Evolutionary conservation across 2,888 invertebrate species (phyloP), one percentile per base, ranked within the genome.

Genomic region (Pogonocherus hispidulus): DNA sequence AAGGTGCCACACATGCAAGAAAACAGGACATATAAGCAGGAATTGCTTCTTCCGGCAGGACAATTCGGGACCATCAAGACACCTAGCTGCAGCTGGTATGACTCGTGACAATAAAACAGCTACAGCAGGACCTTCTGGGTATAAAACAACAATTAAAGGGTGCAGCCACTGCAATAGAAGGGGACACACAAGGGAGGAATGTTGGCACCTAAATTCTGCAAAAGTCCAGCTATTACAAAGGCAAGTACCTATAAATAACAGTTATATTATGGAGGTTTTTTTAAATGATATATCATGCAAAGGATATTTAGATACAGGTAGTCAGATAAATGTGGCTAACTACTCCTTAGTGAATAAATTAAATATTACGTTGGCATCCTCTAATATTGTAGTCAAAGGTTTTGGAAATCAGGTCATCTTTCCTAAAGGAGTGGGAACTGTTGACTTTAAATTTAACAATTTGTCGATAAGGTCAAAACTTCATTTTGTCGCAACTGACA

Each of bases 291-390:
- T 47, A n/a, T 5, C 11, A 9, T 49, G 22, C 11, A 22, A 49
- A 3, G 49, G 49, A 1, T 49, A 49, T n/a, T 23, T 49, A 11
- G 63, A 62, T 41, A 62, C 62, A 37, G 62, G 52, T 41, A 62
- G 23, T 9, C 47, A 47, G 14, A 47, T 47, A 60, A 60, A 60
- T 19, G 47, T 22, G 6, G 49, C 49, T 3, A 20, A 49, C 5
- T 3, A 11, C 11, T 5, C 11, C 4, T 22, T 49, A 49, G 11
- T 23, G 6, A n/a, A 49, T n/a, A 49, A 14, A 49, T 49, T 49
- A 20, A 2, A 5, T n/a, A 23, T 11, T 23, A 46, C 44, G 1
- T 59, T 46, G 8, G 22, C n/a, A n/a, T 23, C 9, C 8, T 14
- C 35, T 3, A 14, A 11, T n/a, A 27, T 18, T 3, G 44, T 16